Base-by-base conservation (phyloP, 2,888 invertebrate genomes). In the Drosophila kambysellisi region DNA sequence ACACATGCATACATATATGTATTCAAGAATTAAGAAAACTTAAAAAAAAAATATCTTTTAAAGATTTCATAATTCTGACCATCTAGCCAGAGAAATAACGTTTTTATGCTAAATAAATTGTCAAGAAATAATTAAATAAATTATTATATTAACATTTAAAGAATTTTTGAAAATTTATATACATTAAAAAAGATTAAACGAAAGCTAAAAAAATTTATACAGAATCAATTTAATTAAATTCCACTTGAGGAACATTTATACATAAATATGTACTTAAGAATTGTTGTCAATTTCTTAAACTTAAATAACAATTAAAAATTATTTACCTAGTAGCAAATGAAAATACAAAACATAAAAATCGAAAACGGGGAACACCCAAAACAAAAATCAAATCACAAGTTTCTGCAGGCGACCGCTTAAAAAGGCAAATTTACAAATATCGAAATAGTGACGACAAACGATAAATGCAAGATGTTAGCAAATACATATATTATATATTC, bases 281-380 rank as follows among this genome's bases (percentile, higher is more conserved):
- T 82, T 82, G 75, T 66, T 75, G 82, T 82, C 82, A 82, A 82
- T 82, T 82, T 82, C 79, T 79, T 75, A 82, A 82, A 58, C 64
- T 50, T 85, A 74, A 77, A 64, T 68, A 76, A 64, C 61, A 66
- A 79, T 72, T 79, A 78, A 41, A 37, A 35, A 58, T 71, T 78
- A 67, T 51, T 15, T 72, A 62, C 50, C 48, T 70, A 48, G 61
- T 70, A 70, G 62, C 30, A 29, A 66, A 25, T 25, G 25, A 50
- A 58, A 48, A 50, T 25, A 41, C 33, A 48, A 63, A 66, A 17
- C 32, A 61, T 25, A 8, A 29, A 57, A 48, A 12, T 5, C 15
- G 20, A 46, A 11, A 60, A 8, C 29, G 12, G 17, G 39, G 12
- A 53, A 41, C n/a, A 52, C 11, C 6, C 2, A 61, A 37, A 37